Conservation (phyloP, 2,797 vertebrate genomes). For the Phoebastria nigripes region DNA sequence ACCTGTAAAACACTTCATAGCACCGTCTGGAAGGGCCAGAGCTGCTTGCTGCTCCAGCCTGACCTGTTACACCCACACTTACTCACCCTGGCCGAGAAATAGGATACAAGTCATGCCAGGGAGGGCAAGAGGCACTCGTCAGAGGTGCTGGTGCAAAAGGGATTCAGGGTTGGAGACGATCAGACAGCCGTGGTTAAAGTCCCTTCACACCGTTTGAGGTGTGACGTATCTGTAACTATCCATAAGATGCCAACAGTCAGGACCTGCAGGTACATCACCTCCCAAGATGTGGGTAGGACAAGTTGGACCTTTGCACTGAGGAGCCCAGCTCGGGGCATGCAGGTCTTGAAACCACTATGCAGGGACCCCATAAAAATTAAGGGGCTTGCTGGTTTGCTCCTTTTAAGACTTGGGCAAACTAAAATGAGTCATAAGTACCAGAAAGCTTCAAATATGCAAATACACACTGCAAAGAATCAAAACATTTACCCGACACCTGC, state of each 20-base stretch:
- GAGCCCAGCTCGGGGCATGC: fast-evolving
- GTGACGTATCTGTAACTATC: background rate
- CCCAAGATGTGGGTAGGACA: background rate
- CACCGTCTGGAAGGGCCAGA: background rate
- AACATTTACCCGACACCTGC: slow-evolving; percentile 66
- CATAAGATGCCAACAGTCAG: background rate
- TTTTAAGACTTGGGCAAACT: slow-evolving; percentile 8
- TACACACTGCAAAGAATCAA: slow-evolving; percentile 46
- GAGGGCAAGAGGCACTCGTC: background rate
- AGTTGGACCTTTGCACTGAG: fast-evolving
- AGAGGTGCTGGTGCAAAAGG: background rate
- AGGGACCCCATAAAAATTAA: background rate
- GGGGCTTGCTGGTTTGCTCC: background rate
- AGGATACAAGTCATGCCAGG: background rate
- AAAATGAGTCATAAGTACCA: slow-evolving; percentile 15
- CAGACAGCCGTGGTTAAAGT: background rate
- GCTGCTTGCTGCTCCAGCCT: background rate
- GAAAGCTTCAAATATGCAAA: slow-evolving; percentile 56
- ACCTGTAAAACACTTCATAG: background rate
- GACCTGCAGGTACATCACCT: background rate
- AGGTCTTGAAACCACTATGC: background rate
- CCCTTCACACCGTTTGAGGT: background rate
- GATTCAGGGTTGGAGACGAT: background rate
- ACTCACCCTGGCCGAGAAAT: background rate
- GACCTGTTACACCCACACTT: background rate